Evolutionary conservation across 1,140 invertebrate species (phyloP).

Genomic region (Philopotamus ludificatus): DNA sequence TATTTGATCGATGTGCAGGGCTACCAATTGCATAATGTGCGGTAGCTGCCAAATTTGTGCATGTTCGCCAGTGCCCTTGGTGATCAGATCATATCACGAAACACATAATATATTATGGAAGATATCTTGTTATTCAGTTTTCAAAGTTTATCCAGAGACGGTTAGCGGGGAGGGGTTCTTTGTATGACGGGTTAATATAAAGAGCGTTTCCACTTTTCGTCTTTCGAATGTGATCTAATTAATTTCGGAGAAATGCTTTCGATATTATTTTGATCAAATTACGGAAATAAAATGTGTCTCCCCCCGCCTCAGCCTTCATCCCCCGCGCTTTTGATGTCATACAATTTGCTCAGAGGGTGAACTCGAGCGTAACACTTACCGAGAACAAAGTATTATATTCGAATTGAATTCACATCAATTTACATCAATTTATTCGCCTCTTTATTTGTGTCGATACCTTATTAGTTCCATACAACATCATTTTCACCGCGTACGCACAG

Average conservation of each 20-base stretch:
- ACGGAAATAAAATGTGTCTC: constrained; percentile 37
- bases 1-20: no score
- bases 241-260: constrained; percentile 40
- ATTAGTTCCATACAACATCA: background rate
- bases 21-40: no score
- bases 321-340: constrained; percentile 27
- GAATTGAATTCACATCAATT: constrained; percentile 40
- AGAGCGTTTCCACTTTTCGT: constrained; percentile 35
- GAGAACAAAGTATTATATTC: constrained; percentile 33
- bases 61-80: background rate
- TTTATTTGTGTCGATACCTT: constrained; percentile 21
- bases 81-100: no score
- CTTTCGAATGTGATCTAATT: constrained; percentile 37
- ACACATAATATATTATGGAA: no score
- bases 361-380: constrained; percentile 32
- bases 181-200: constrained; percentile 35
- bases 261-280: constrained; percentile 43
- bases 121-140: no score
- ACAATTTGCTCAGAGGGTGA: constrained; percentile 40
- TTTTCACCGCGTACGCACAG: background rate
- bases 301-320: background rate
- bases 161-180: constrained; percentile 1
- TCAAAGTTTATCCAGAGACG: no score
- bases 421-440: constrained; percentile 37
- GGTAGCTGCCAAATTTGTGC: no score